phyloP scores from a whole-genome alignment of 37 sponge, comb jelly and placozoan genomes.

The Geodia barretti region DNA sequence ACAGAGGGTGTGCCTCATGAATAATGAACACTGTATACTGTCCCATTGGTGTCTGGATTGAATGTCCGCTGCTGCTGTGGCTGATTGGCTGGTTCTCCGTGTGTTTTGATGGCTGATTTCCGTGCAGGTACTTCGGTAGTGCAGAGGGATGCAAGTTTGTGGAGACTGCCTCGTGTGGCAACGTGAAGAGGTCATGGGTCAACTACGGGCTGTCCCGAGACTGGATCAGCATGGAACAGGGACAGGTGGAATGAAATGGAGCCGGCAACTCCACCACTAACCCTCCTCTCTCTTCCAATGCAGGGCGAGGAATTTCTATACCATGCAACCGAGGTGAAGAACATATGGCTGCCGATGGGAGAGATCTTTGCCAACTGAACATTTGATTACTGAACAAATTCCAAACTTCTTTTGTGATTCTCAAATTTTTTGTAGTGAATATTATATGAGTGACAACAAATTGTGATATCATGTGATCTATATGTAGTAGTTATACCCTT shows the following conservation, averaged over 20 bases:
- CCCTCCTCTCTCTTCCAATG: not conserved
- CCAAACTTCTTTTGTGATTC: no score
- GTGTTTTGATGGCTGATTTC: conserved; percentile 4
- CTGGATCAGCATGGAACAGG: conserved; percentile 79
- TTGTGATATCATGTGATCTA: not conserved
- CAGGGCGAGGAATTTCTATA: conserved; percentile 85
- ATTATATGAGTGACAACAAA: no score
- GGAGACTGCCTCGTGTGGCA: conserved; percentile 70
- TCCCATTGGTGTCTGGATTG: no score
- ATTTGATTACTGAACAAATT: not conserved
- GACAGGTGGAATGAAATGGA: conserved; percentile 61
- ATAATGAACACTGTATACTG: no score
- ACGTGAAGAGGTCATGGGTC: conserved; percentile 97
- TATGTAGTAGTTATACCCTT: not conserved
- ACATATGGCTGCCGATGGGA: conserved; percentile 98
- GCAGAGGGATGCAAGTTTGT: conserved; percentile 95
- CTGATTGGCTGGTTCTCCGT: not conserved
- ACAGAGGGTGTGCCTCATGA: no score
- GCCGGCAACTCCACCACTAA: not conserved
- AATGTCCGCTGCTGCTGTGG: no score
- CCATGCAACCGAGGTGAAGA: conserved; percentile 89
- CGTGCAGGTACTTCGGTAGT: conserved; percentile 89
- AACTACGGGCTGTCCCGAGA: conserved; percentile 86
- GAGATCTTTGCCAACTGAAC: conserved; percentile 93
- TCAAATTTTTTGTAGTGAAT: no score